Base-by-base conservation (phyloP, 1,140 invertebrate species). In the Chionoecetes opilio region DNA sequence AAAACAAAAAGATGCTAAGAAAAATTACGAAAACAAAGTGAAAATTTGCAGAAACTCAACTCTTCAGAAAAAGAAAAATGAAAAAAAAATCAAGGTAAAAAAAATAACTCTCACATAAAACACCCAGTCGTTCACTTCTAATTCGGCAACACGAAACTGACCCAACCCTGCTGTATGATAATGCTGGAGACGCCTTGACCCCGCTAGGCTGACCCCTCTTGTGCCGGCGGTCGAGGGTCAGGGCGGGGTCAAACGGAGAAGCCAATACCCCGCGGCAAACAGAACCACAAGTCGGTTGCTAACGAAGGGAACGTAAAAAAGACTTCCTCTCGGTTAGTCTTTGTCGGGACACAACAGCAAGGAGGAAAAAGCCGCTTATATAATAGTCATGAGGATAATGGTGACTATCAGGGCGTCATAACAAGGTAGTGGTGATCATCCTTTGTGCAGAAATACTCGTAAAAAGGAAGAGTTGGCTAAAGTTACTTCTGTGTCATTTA, bases 391-490 rank as follows among this genome's bases (percentile, higher is more conserved):
- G 93, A 90, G 87, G 87, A 29, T 87, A 75, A 34, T n/a, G 46
- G 82, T 94, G 87, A 94, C 82, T 90, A 94, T 94, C 87, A 46
- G 84, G 32, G 53, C 75, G 93, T 94, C 87, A 90, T 63, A 32
- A 35, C 90, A 5, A 53, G 63, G 21, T n/a, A 82, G n/a, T 46
- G 21, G 9, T 90, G 37, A 1, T n/a, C 8, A n/a, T n/a, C 26
- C 46, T 53, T 53, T 9, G 46, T 11, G n/a, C n/a, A n/a, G n/a
- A n/a, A n/a, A n/a, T n/a, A n/a, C n/a, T n/a, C n/a, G n/a, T n/a
- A n/a, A n/a, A n/a, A n/a, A n/a, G n/a, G n/a, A n/a, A n/a, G n/a
- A n/a, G n/a, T n/a, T n/a, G n/a, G n/a, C n/a, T n/a, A n/a, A n/a
- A n/a, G n/a, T n/a, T n/a, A n/a, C n/a, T n/a, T n/a, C n/a, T n/a